Base-by-base conservation (phyloP, 2,113 vertebrate genomes). In the Hemiprocne comata region DNA sequence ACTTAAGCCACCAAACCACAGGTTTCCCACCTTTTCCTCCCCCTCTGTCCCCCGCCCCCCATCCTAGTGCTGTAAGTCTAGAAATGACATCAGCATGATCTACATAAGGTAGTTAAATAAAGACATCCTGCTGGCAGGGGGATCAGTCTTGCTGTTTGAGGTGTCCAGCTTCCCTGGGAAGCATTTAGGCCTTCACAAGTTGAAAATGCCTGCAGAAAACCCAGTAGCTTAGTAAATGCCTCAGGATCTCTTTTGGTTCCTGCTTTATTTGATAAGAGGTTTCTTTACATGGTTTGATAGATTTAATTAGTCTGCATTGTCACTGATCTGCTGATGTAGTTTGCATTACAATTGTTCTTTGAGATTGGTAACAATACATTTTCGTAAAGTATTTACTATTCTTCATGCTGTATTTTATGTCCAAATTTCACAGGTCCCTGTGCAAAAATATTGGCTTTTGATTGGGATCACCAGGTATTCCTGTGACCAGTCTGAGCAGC, bases 241-340 rank as follows among this genome's bases (percentile, higher is more conserved):
- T 93, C 55, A 65, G 34, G 53, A 87, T 89, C 40, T 90, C 50
- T 53, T 94, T 89, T 74, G 57, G 25, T 81, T 50, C 6, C 61
- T 84, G 36, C 36, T 85, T 93, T 65, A 57, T 66, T 78, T 71
- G 65, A 90, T 69, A 93, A 93, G 71, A 91, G 31, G 19, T n/a
- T 79, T 96, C 84, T 91, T 97, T 97, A 91, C 74, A 71, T 66
- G 51, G 75, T 60, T 77, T 84, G 90, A 82, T 94, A 65, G 64
- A 85, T 96, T 87, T 93, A 97, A 96, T 97, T 97, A 93, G 33
- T 55, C 57, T 91, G 54, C 87, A 72, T 72, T 90, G 70, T 94
- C 88, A 58, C 36, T 44, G 53, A 87, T 80, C 61, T 79, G 74
- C 58, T 93, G 31, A 87, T 78, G 34, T 53, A 87, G 71, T 90